Conservation (phyloP, 37 sponge, comb jelly and placozoan species). For the Ianthella basta region DNA sequence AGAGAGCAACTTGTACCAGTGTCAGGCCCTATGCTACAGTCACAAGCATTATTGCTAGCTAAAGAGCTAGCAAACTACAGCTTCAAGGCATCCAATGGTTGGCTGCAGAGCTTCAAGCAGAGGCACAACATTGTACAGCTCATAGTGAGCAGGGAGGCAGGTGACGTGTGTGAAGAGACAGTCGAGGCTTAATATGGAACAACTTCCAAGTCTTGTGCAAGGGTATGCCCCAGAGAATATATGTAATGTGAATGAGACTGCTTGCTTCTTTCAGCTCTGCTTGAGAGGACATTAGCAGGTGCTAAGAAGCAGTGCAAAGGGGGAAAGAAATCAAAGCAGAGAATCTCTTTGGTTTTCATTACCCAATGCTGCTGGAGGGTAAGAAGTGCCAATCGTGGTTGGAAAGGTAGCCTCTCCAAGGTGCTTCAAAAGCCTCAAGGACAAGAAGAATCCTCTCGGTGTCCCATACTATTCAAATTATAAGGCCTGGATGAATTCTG, state of each 20-base stretch:
- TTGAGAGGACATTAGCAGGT: slow-evolving; percentile 43
- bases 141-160: slow-evolving; percentile 39
- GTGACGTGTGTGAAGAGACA: slow-evolving; percentile 30
- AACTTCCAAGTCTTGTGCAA: slow-evolving; percentile 12
- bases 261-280: slow-evolving; percentile 49
- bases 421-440: slow-evolving; percentile 36
- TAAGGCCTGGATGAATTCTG: slow-evolving; percentile 45
- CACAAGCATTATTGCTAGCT: slow-evolving; percentile 22
- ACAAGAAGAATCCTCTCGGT: slow-evolving; percentile 37
- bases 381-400: slow-evolving; percentile 51
- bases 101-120: slow-evolving; percentile 59
- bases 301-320: slow-evolving; percentile 20
- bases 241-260: slow-evolving; percentile 49
- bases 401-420: slow-evolving; percentile 43
- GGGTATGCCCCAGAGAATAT: slow-evolving; percentile 45
- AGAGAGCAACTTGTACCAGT: slow-evolving; percentile 31
- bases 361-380: slow-evolving; percentile 53
- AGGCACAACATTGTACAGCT: slow-evolving; percentile 46
- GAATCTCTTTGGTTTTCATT: slow-evolving; percentile 32
- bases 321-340: slow-evolving; percentile 46
- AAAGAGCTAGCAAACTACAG: slow-evolving; percentile 14
- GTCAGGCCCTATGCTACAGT: slow-evolving; percentile 26
- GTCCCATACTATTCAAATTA: slow-evolving; percentile 40
- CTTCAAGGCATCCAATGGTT: slow-evolving; percentile 60
- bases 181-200: slow-evolving; percentile 42